Evolutionary conservation across 2,888 invertebrate genomes (phyloP).

Genomic region (Arctia plantaginis): DNA sequence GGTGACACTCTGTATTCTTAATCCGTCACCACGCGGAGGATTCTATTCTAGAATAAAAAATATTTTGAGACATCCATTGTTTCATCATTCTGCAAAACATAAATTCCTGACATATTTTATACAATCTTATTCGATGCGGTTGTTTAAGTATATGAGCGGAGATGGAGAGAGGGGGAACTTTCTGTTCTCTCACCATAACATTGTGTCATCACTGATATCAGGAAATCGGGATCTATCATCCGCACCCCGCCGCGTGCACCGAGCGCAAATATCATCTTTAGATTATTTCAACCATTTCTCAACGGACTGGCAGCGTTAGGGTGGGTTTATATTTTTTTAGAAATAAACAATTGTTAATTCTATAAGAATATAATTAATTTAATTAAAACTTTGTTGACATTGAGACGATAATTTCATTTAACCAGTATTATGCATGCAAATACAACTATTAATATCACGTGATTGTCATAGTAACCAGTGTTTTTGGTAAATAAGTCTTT

Average conservation of each 20-base stretch:
- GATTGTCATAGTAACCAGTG: neutral
- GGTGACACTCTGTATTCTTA: too few relatives aligned
- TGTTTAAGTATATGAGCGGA: neutral
- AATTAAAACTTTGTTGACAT: neutral
- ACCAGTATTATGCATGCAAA: neutral
- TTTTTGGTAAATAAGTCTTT: neutral
- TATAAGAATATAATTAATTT: neutral
- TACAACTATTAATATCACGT: neutral
- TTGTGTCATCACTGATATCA: conserved; percentile 62
- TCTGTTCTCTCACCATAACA: conserved; percentile 54
- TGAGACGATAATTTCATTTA: neutral
- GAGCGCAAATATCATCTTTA: conserved; percentile 19
- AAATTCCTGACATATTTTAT: neutral
- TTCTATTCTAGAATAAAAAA: too few relatives aligned
- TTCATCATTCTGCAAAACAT: too few relatives aligned
- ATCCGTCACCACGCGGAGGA: too few relatives aligned
- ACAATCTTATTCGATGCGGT: conserved; percentile 6
- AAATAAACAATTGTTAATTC: neutral
- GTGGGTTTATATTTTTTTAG: conserved; percentile 4
- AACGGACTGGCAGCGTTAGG: too few relatives aligned
- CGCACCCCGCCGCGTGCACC: conserved; percentile 27
- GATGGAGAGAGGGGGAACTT: neutral
- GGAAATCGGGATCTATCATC: conserved; percentile 44
- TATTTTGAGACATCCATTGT: neutral
- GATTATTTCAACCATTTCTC: conserved; percentile 13